These are phyloP conservation scores for Dryobota labecula DNA, from an alignment of 2,888 invertebrate genomes.

Conservation along the genomic window DNA sequence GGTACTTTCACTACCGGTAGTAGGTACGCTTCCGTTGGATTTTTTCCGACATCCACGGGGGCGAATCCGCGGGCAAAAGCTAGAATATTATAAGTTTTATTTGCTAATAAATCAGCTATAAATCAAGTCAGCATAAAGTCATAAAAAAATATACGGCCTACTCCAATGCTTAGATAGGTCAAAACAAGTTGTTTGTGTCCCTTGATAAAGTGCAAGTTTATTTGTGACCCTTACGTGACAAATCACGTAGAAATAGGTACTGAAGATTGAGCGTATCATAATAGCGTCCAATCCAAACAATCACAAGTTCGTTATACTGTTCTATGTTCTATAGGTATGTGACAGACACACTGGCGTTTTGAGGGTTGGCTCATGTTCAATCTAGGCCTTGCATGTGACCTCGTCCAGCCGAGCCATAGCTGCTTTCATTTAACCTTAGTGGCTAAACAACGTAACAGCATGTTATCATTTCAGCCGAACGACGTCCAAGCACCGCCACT, in stretches of 20 bases:
- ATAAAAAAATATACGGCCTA: slow-evolving; percentile 41
- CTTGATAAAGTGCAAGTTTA: slow-evolving; percentile 28
- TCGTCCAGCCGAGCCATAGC: no score
- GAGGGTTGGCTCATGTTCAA: slow-evolving; percentile 20
- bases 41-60: neutral
- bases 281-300: slow-evolving; percentile 17
- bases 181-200: slow-evolving; percentile 63
- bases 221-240: slow-evolving; percentile 27
- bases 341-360: neutral
- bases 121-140: slow-evolving; percentile 9
- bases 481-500: no score
- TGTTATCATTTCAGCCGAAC: no score
- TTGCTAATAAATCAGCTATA: slow-evolving; percentile 2
- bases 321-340: neutral
- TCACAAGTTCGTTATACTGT: slow-evolving; percentile 16
- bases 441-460: no score
- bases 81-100: no score
- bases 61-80: neutral
- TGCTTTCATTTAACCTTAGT: no score
- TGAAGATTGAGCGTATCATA: slow-evolving; percentile 23
- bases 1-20: no score
- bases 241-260: slow-evolving; percentile 27
- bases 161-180: slow-evolving; percentile 27
- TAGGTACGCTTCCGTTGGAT: neutral
- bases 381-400: no score